Evolutionary conservation across 2,113 vertebrate species (phyloP).

Genomic region (Megaceryle maxima): DNA sequence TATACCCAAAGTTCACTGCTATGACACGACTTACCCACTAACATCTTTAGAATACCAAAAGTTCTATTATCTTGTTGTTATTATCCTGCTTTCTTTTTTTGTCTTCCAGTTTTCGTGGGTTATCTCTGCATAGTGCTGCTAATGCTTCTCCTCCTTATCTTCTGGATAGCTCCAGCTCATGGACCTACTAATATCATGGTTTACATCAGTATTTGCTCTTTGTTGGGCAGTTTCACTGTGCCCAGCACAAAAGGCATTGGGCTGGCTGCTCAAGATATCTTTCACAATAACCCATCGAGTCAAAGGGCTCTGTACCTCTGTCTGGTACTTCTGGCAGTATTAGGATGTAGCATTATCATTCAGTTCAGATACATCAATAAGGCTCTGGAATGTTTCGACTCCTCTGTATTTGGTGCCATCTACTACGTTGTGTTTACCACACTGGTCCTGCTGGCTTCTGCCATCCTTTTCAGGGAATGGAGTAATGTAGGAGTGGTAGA

Average conservation of each 20-base stretch:
- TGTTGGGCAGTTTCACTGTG: constrained; percentile 95
- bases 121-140: constrained; percentile 86
- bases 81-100: constrained; percentile 44
- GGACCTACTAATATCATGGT: constrained; percentile 94
- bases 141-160: constrained; percentile 87
- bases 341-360: constrained; percentile 87
- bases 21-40: not conserved
- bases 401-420: constrained; percentile 90
- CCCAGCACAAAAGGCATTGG: constrained; percentile 96
- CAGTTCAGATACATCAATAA: constrained; percentile 97
- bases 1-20: not conserved
- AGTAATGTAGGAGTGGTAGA: constrained; percentile 82
- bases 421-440: constrained; percentile 96
- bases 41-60: not conserved
- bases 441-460: constrained; percentile 87
- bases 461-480: constrained; percentile 95
- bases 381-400: constrained; percentile 90
- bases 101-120: constrained; percentile 86
- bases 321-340: constrained; percentile 83
- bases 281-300: constrained; percentile 77
- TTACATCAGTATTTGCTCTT: constrained; percentile 93
- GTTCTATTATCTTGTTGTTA: not conserved
- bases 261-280: constrained; percentile 86
- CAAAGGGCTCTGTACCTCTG: constrained; percentile 83
- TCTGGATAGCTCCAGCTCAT: constrained; percentile 87